Evolutionary conservation across 2,113 vertebrate genomes (phyloP), one percentile per base, ranked within the genome.

Genomic region (Pavo muticus): DNA sequence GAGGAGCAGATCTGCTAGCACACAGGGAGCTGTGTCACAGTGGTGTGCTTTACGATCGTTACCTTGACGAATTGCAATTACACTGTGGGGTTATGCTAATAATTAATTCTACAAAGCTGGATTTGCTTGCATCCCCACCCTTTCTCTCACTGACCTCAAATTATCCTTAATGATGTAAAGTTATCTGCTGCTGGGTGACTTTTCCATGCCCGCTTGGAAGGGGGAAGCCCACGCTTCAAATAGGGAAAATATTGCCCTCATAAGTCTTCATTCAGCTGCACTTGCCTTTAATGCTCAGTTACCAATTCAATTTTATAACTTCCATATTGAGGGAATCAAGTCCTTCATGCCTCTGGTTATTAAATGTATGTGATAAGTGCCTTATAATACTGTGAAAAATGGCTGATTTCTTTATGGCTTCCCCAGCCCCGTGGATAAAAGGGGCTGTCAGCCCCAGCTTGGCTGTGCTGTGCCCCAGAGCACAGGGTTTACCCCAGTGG

Each of bases 301-400:
- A 89, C 86, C 87, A 84, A 64, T 93, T 96, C 30, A 68, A 87
- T 94, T 97, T 95, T 96, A 96, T 96, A 94, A 94, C 96, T 97
- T 97, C 94, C 91, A 94, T 91, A 93, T 87, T 93, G 93, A 97
- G 85, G 57, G 88, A 97, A 98, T 97, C 93, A 94, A 96, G 90
- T 91, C 74, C 69, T 97, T 93, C 57, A 3, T 95, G 95, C 6
- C 50, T 94, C 74, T 93, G 88, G 57, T 96, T 97, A 96, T 95
- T 97, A 97, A 97, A 97, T 94, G 52, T 71, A 97, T 96, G 87
- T 40, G 47, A 70, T 97, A 96, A 98, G 96, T 96, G 88, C 88
- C 87, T 96, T 96, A 93, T 88, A 96, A 96, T 91, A 59, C 67
- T 69, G 74, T 96, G 85, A 97, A 97, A 93, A 57, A 77, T 94